A percentile compares a stretch with the other conserved stretches of the same genome.
phyloP scores from a whole-genome alignment of 2,888 invertebrate species.

The Oscheius onirici region DNA sequence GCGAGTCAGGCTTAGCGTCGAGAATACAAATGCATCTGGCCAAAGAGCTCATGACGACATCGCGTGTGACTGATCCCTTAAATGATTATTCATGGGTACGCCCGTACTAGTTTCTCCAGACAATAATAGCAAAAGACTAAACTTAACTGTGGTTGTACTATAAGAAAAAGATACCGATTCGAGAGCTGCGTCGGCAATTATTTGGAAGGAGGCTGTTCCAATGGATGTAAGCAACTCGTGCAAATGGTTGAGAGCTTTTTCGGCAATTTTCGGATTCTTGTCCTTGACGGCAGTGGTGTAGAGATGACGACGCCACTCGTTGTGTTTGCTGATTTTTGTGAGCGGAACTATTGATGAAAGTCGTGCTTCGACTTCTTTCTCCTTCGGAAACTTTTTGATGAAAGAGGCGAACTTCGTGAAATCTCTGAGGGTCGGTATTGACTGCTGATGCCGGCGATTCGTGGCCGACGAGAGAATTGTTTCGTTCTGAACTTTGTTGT shows the following conservation, averaged over 20 bases:
- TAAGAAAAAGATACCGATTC: background rate
- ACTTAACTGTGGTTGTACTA: background rate
- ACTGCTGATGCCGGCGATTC: slow-evolving; percentile 1
- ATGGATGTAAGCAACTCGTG: slow-evolving; percentile 7
- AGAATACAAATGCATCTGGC: slow-evolving; percentile 16
- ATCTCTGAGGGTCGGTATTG: slow-evolving; percentile 14
- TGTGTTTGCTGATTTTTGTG: background rate
- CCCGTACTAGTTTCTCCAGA: too few species aligned
- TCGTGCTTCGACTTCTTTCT: background rate
- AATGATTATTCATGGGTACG: too few species aligned
- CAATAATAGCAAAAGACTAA: background rate
- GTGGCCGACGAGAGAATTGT: background rate
- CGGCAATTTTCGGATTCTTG: background rate
- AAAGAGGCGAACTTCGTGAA: slow-evolving; percentile 15
- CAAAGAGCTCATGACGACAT: slow-evolving; percentile 12
- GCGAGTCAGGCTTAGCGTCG: background rate
- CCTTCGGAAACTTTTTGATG: background rate
- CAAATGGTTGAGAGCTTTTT: slow-evolving; percentile 13
- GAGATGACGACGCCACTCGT: slow-evolving; percentile 11
- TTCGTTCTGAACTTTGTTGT: background rate
- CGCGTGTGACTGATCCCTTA: background rate
- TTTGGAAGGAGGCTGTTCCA: background rate
- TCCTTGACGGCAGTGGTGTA: slow-evolving; percentile 11
- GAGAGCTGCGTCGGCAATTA: background rate
- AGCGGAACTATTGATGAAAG: background rate